Evolutionary conservation across 2,888 invertebrate species (phyloP), one percentile per base, ranked within the genome.

Genomic region (Dicycla oo): DNA sequence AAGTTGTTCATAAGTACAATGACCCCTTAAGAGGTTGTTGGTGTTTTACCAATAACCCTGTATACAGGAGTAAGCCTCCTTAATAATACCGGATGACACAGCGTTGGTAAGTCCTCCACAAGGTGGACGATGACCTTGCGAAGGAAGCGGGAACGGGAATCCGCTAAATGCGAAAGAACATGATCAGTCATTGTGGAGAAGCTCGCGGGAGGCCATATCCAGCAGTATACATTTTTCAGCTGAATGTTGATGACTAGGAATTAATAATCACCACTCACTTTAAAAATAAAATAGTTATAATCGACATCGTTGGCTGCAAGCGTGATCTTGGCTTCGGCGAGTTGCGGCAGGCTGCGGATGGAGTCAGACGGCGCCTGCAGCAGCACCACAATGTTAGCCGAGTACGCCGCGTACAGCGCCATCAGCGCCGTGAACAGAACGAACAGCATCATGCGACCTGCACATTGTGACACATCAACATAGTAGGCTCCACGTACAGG

Each of bases 381-480:
- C 15, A 97, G 91, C 10, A 97, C 97, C 2, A 97, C 97, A 58
- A 97, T 97, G 88, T 97, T 97, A 0, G 97, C 97, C 0, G 97
- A 97, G 87, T 97, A 97, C 0, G 97, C 97, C 0, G 97, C 97
- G 88, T 97, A 97, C 23, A 97, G 88, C 66, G 96, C 96, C 96
- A 97, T 96, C 23, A 96, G 88, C 0, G 94, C 91, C 3, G 88
- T 85, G 75, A 94, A 94, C 26, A 93, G 71, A 3, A 93, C 88
- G 73, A 90, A 88, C 2, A 92, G 83, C 82, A 92, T 90, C 73
- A 94, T 90, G 11, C 95, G 93, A 73, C 94, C 95, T 95, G 54
- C 40, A 49, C 18, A 23, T n/a, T 30, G n/a, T n/a, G 4, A 49
- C 30, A 56, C 6, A 38, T 38, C 6, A 38, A 56, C 20, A 57